Evolutionary conservation across 2,888 invertebrate species (phyloP).

Genomic region (Tinea semifulvella): DNA sequence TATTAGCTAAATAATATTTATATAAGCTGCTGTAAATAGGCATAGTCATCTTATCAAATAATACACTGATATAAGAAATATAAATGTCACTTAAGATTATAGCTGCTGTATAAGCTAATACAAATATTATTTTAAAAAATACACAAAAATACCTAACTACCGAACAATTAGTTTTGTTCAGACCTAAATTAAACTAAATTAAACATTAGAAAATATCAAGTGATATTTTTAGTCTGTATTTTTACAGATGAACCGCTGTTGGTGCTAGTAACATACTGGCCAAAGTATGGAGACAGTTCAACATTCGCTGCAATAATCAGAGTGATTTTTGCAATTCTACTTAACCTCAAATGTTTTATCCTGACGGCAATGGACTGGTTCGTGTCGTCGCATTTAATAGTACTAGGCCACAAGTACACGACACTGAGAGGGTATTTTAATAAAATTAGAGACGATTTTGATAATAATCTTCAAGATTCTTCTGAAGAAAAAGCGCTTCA

Average conservation of each 20-base stretch:
- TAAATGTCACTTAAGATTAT: too few relatives aligned
- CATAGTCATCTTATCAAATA: too few relatives aligned
- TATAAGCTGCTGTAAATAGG: too few relatives aligned
- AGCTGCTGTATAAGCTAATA: too few relatives aligned
- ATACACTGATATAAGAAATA: too few relatives aligned
- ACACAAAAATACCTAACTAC: too few relatives aligned
- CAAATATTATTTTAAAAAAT: too few relatives aligned
- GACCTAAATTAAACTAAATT: too few relatives aligned
- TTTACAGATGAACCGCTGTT: slow-evolving; percentile 51
- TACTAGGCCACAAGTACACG: neutral
- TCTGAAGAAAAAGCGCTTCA: slow-evolving; percentile 27
- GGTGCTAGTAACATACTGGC: slow-evolving; percentile 51
- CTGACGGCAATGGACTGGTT: neutral
- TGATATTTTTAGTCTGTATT: too few relatives aligned
- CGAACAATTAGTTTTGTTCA: too few relatives aligned
- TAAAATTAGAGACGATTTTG: slow-evolving; percentile 19
- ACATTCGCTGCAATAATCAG: slow-evolving; percentile 22
- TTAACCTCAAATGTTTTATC: slow-evolving; percentile 19
- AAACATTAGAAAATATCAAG: too few relatives aligned
- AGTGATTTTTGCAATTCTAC: slow-evolving; percentile 35
- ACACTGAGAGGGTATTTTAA: slow-evolving; percentile 1
- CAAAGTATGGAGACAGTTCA: slow-evolving; percentile 39
- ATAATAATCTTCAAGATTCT: slow-evolving; percentile 16
- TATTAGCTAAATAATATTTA: too few relatives aligned
- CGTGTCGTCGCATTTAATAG: slow-evolving; percentile 6